Percentiles rank a stretch among this genome's conserved stretches.
phyloP scores from a whole-genome alignment of 2,888 invertebrate genomes.

The Candidula unifasciata region DNA sequence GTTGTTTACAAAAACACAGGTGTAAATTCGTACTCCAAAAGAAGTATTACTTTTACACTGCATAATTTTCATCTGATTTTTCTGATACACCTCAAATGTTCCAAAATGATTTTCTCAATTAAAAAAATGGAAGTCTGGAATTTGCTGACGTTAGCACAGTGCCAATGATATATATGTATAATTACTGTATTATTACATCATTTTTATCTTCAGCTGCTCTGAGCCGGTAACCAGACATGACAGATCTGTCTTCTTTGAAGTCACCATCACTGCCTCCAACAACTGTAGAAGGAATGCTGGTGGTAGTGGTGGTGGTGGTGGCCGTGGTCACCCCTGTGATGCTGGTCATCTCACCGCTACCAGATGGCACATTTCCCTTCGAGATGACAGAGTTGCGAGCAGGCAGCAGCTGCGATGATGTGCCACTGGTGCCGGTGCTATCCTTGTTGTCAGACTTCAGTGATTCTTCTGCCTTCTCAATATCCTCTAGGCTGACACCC shows the following conservation, averaged over 20 bases:
- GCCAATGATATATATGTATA: no score
- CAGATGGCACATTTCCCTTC: slow-evolving; percentile 14
- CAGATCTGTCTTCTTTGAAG: slow-evolving; percentile 33
- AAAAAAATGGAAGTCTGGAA: no score
- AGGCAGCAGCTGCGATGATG: not conserved
- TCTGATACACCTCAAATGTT: no score
- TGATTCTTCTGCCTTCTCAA: slow-evolving; percentile 93
- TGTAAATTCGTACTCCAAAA: no score
- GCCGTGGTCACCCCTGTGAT: slow-evolving; percentile 19
- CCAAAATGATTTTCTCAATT: no score
- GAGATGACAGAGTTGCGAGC: slow-evolving; percentile 34
- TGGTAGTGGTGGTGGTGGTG: slow-evolving; percentile 19
- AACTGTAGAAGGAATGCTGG: not conserved
- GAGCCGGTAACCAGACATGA: slow-evolving; percentile 48
- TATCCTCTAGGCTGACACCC: slow-evolving; percentile 97
- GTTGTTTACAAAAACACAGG: no score
- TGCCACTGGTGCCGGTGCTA: not conserved
- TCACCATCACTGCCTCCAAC: slow-evolving; percentile 1
- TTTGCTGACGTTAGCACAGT: no score
- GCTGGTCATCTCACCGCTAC: not conserved
- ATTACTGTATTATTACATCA: slow-evolving; percentile 56
- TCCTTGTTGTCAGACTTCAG: slow-evolving; percentile 65
- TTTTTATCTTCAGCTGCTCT: slow-evolving; percentile 55
- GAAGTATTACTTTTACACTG: no score
- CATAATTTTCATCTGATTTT: no score